These are phyloP conservation scores for Mesocentrotus franciscanus DNA, from an alignment of 53 echinoderm and acorn worm genomes.

Conservation along the genomic window DNA sequence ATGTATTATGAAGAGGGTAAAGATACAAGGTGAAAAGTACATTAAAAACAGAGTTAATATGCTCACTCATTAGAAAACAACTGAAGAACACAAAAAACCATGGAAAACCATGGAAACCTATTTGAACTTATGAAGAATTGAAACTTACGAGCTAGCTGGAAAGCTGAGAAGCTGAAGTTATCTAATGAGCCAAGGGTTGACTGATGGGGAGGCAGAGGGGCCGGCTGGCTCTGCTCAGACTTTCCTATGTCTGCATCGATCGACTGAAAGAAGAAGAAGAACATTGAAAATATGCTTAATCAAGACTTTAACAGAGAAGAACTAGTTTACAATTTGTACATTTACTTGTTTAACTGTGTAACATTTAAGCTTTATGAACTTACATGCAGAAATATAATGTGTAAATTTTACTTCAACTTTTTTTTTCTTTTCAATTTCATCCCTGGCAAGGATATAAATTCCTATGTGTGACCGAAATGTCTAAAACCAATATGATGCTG, in stretches of 20 bases:
- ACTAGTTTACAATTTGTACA: too few species aligned
- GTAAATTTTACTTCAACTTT: too few species aligned
- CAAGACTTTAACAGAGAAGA: not conserved
- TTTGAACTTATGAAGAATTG: not conserved
- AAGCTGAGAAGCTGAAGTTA: conserved; percentile 64
- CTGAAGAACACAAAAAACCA: not conserved
- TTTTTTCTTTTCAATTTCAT: too few species aligned
- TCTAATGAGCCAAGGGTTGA: not conserved
- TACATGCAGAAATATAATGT: too few species aligned
- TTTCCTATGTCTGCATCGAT: conserved; percentile 31
- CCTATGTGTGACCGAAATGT: too few species aligned
- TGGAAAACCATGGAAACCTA: not conserved
- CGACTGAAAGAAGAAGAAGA: conserved; percentile 35
- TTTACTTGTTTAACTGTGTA: too few species aligned
- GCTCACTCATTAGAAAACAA: not conserved
- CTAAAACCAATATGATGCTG: too few species aligned
- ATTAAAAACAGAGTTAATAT: not conserved
- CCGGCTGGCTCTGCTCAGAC: not conserved
- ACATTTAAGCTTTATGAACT: too few species aligned
- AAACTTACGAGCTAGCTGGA: conserved; percentile 64
- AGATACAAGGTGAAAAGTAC: not conserved
- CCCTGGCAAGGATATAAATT: too few species aligned
- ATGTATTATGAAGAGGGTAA: not conserved
- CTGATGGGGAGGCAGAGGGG: not conserved
- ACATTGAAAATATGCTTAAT: not conserved